Conservation (phyloP, 2,113 vertebrate genomes). For the Aptenodytes patagonicus region DNA sequence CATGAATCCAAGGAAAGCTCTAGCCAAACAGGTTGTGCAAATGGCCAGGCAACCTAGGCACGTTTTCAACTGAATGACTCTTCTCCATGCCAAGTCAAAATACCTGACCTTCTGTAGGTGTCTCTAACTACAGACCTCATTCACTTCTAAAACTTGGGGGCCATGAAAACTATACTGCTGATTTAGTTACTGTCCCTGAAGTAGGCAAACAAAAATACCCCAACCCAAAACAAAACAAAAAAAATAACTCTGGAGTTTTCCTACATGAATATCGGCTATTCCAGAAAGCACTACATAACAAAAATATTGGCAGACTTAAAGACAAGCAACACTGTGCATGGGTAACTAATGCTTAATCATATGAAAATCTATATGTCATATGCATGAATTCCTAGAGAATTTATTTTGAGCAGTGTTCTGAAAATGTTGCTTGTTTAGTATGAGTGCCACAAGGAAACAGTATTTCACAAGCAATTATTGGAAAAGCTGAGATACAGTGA, state of each 20-base stretch:
- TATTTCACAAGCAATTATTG: constrained; percentile 15
- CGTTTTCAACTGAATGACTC: not conserved
- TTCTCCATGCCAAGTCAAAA: not conserved
- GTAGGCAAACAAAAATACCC: not conserved
- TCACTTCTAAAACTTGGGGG: not conserved
- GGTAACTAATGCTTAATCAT: not conserved
- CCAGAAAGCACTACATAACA: not conserved
- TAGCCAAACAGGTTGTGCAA: constrained; percentile 51
- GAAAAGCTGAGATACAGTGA: not conserved
- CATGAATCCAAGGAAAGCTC: constrained; percentile 67
- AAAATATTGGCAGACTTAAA: not conserved
- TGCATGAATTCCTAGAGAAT: constrained; percentile 25
- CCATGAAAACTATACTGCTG: not conserved
- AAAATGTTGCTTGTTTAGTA: constrained; percentile 2
- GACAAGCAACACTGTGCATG: not conserved
- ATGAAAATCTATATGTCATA: constrained; percentile 19
- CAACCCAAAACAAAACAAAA: not conserved
- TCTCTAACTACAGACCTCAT: not conserved
- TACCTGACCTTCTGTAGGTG: not conserved
- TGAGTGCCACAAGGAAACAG: not conserved
- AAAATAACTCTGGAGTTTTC: not conserved
- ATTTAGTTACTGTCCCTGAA: not conserved
- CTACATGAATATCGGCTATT: not conserved
- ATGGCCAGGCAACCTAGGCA: not conserved
- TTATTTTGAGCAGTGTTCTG: constrained; percentile 13